Evolutionary conservation across 92 coral and sea anemone genomes (phyloP).

Genomic region (Paragorgia papillata): DNA sequence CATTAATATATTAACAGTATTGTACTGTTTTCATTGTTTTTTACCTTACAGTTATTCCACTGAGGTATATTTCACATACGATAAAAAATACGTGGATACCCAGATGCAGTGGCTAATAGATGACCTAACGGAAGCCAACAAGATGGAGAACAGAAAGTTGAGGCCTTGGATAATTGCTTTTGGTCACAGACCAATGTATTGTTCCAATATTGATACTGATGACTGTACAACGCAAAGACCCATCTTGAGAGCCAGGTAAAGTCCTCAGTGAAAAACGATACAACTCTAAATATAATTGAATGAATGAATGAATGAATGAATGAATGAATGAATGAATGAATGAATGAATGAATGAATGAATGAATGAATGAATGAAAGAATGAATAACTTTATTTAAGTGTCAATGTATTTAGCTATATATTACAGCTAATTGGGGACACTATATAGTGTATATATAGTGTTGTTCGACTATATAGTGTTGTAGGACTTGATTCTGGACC

Average conservation of each 20-base stretch:
- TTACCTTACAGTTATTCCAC: slow-evolving; percentile 65
- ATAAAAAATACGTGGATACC: slow-evolving; percentile 42
- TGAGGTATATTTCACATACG: slow-evolving; percentile 72
- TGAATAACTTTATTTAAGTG: too few species aligned
- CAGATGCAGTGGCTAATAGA: slow-evolving; percentile 67
- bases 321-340: too few species aligned
- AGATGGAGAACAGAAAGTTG: slow-evolving; percentile 63
- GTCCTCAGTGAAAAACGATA: too few species aligned
- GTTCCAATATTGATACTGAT: slow-evolving; percentile 76
- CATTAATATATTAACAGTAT: neutral
- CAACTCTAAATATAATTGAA: too few species aligned
- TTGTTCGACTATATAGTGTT: too few species aligned
- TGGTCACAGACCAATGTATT: slow-evolving; percentile 86
- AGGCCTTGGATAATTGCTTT: slow-evolving; percentile 80
- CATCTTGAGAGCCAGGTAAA: slow-evolving; percentile 66
- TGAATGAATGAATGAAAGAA: too few species aligned
- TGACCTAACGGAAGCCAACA: slow-evolving; percentile 70
- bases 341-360: too few species aligned
- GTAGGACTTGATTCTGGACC: too few species aligned
- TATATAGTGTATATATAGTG: too few species aligned
- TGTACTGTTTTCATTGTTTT: neutral
- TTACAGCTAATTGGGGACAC: too few species aligned
- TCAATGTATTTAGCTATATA: too few species aligned
- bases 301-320: too few species aligned
- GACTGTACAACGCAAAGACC: slow-evolving; percentile 66